Evolutionary conservation across 2,113 vertebrate species (phyloP).

Genomic region (Zosterops japonicus): DNA sequence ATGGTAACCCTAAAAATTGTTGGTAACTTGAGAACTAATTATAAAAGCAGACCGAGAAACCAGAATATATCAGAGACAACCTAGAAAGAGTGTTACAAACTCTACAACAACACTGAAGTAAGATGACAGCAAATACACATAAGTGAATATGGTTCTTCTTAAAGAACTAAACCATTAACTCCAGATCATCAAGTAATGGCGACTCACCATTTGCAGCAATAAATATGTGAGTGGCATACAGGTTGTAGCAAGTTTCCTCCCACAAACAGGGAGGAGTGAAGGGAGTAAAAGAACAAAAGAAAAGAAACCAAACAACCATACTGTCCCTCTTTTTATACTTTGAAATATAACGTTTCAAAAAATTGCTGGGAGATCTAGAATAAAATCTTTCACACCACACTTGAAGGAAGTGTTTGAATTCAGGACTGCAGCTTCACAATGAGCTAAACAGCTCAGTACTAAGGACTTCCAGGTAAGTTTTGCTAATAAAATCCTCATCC

Average conservation of each 20-base stretch:
- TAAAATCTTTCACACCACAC: neutral
- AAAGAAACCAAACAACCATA: neutral
- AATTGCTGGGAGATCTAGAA: neutral
- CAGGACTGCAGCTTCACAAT: neutral
- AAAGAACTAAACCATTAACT: neutral
- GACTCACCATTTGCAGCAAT: neutral
- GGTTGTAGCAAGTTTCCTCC: neutral
- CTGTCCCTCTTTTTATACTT: neutral
- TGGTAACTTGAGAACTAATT: neutral
- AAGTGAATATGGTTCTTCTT: neutral
- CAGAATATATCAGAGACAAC: neutral
- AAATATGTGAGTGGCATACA: neutral
- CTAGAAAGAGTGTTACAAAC: neutral
- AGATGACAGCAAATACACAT: neutral
- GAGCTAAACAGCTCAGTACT: neutral
- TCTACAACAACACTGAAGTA: neutral
- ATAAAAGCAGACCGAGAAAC: neutral
- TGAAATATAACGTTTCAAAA: neutral
- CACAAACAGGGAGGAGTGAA: neutral
- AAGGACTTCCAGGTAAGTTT: neutral
- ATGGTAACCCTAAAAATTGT: neutral
- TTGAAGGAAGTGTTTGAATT: neutral
- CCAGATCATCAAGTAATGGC: neutral
- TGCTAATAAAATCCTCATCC: neutral
- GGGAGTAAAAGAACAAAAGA: neutral